Base-by-base conservation (phyloP, 2,888 invertebrate species). In the Coleophora deauratella region DNA sequence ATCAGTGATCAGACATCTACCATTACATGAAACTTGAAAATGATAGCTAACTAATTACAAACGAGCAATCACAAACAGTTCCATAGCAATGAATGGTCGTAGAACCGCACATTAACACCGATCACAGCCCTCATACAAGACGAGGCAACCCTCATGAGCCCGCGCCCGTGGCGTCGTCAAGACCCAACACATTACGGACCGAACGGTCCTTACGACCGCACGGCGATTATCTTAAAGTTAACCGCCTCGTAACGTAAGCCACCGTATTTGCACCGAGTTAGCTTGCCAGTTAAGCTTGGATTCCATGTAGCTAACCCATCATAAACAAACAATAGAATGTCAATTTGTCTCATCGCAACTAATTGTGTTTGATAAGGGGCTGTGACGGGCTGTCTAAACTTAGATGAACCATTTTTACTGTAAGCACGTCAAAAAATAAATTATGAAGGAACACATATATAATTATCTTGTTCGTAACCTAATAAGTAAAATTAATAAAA, bases 191-290 rank as follows among this genome's bases (percentile, higher is more conserved):
- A 74, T 81, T 79, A 80, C 71, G 70, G 21, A 62, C 66, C 58
- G 66, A 70, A 59, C 62, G 59, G 57, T 49, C 50, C 63, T 59
- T 69, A 71, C 64, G 71, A 65, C 67, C 68, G 61, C 62, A 60
- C 56, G 52, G 56, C 71, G 72, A 78, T 82, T 81, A 80, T 78
- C 80, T 80, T 72, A 67, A 68, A 78, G 68, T 76, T 79, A 77
- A 78, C 78, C 74, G 66, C 56, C 65, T 69, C 76, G 73, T 79
- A 75, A 75, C 72, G 21, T 21, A 21, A 4, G 6, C 21, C 21
- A 21, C 21, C 21, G 21, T 78, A 75, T 77, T 77, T 77, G 62
- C 60, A 62, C 52, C 56, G 63, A 61, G 58, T 59, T 45, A 44
- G 37, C 34, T 37, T 33, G 9, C 30, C 28, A 37, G 35, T 37